Conservation (phyloP, 2,888 invertebrate species). For the Sphecodes monilicornis region DNA sequence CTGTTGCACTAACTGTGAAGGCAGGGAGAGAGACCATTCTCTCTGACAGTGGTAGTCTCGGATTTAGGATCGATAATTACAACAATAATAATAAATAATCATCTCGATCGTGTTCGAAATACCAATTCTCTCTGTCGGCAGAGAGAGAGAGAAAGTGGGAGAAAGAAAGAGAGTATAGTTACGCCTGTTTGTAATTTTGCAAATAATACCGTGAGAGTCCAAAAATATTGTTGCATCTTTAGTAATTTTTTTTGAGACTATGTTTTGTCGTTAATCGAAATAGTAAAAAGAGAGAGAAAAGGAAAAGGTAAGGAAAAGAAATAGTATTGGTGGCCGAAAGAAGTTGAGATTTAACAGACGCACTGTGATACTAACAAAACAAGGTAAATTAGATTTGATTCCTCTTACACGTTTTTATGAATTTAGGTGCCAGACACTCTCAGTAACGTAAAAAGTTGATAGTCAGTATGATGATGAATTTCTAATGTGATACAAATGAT, state of each 20-base stretch:
- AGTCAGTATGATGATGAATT: constrained; percentile 83
- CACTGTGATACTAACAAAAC: constrained; percentile 77
- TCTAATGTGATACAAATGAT: constrained; percentile 82
- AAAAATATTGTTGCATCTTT: constrained; percentile 55
- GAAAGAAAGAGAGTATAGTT: constrained; percentile 45
- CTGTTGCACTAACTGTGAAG: constrained; percentile 58
- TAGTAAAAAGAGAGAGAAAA: constrained; percentile 1
- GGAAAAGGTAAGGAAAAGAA: constrained; percentile 66
- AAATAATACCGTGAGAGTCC: constrained; percentile 45
- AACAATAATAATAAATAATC: background rate
- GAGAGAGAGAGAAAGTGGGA: background rate
- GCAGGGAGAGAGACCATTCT: constrained; percentile 38
- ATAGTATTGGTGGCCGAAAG: constrained; percentile 59
- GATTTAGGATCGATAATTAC: constrained; percentile 47
- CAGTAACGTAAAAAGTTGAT: constrained; percentile 82
- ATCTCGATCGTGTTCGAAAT: constrained; percentile 45
- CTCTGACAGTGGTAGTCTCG: constrained; percentile 44
- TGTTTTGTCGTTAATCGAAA: constrained; percentile 34
- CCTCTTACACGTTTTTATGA: constrained; percentile 84
- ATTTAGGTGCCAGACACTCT: constrained; percentile 84
- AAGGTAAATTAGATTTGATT: constrained; percentile 80
- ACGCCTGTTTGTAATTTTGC: constrained; percentile 43
- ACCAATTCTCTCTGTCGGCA: constrained; percentile 44
- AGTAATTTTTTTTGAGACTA: constrained; percentile 43
- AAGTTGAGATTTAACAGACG: constrained; percentile 71